Percentiles rank a stretch among this genome's conserved stretches.
Conservation (phyloP, 92 coral and sea anemone species). For the Parazoanthus atlanticus region DNA sequence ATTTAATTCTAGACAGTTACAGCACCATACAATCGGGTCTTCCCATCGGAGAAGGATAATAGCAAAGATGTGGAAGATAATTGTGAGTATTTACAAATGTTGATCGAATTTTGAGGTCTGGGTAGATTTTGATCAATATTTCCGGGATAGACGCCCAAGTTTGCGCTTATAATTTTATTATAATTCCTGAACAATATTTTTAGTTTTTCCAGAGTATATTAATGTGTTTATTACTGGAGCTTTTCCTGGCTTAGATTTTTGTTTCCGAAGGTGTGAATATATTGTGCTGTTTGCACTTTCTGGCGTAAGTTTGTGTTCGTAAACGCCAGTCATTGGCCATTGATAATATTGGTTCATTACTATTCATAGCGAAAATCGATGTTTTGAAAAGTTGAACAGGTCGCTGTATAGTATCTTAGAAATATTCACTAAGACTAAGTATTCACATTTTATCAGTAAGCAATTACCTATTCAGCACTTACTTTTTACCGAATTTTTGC, state of each 20-base stretch:
- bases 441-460: background rate
- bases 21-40: slow-evolving; percentile 88
- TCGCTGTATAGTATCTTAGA: background rate
- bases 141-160: slow-evolving; percentile 46
- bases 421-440: background rate
- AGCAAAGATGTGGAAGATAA: slow-evolving; percentile 95
- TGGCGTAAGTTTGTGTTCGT: background rate
- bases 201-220: background rate
- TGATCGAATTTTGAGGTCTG: background rate
- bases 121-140: slow-evolving; percentile 4
- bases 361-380: slow-evolving; percentile 8
- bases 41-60: slow-evolving; percentile 94
- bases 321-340: slow-evolving; percentile 17
- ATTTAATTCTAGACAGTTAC: slow-evolving; percentile 68
- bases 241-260: background rate
- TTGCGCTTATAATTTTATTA: background rate
- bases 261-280: background rate
- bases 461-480: background rate
- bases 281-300: slow-evolving; percentile 8
- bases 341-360: slow-evolving; percentile 1
- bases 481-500: background rate
- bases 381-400: slow-evolving; percentile 33
- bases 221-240: background rate
- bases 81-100: slow-evolving; percentile 68
- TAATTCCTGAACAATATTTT: background rate